Percentiles rank a stretch among this genome's conserved stretches.
These are phyloP conservation scores for Sturnus vulgaris DNA, from an alignment of 2,113 vertebrate genomes.

Conservation along the genomic window DNA sequence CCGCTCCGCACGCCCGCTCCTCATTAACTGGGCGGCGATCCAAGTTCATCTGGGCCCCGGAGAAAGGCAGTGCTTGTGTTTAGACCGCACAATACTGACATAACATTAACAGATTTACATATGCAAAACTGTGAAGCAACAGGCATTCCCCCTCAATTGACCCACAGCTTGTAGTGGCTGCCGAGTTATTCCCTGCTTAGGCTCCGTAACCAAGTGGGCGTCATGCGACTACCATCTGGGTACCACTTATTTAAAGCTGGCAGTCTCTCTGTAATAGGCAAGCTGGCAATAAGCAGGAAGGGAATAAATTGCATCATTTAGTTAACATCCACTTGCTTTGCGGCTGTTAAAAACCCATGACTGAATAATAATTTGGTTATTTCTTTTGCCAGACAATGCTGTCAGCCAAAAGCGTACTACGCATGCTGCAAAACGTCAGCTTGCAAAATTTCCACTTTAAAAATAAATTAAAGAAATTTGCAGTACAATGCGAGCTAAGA, in stretches of 20 bases:
- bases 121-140: constrained; percentile 86
- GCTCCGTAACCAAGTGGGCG: constrained; percentile 90
- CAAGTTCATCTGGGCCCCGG: constrained; percentile 84
- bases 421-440: constrained; percentile 71
- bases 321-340: constrained; percentile 93
- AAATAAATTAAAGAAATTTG: constrained; percentile 65
- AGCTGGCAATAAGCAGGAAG: constrained; percentile 88
- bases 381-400: constrained; percentile 84
- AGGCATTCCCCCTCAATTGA: constrained; percentile 87
- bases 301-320: constrained; percentile 99
- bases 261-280: constrained; percentile 88
- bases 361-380: constrained; percentile 94
- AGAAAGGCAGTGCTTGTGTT: constrained; percentile 82
- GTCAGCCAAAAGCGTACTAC: constrained; percentile 81
- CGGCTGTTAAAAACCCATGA: constrained; percentile 93
- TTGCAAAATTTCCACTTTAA: constrained; percentile 77
- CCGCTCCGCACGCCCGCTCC: constrained; percentile 66
- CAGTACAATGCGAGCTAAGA: constrained; percentile 45
- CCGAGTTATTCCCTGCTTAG: constrained; percentile 85
- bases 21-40: constrained; percentile 80
- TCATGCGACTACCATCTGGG: constrained; percentile 94
- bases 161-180: constrained; percentile 87
- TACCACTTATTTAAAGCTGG: constrained; percentile 97
- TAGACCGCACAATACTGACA: constrained; percentile 83
- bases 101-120: constrained; percentile 89